A percentile compares a stretch with the other conserved stretches of the same genome.
Conservation (phyloP, 2,888 invertebrate genomes). For the Tenodera sinensis region DNA sequence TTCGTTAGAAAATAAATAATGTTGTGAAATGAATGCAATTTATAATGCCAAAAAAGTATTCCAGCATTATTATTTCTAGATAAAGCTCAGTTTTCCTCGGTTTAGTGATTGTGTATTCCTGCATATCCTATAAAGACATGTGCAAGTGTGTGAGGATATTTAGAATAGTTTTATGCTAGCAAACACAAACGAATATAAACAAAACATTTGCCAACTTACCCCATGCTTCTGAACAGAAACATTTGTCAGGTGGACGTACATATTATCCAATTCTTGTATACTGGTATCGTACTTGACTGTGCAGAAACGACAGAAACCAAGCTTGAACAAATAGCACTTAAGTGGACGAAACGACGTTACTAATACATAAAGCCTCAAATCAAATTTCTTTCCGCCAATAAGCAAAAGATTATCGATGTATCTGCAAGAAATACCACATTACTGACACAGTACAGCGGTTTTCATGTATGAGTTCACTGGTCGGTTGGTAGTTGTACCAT, state of each 20-base stretch:
- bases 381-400: conserved; percentile 95
- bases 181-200: no score
- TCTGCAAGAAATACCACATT: conserved; percentile 41
- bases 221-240: conserved; percentile 98
- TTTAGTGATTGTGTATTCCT: no score
- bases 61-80: no score
- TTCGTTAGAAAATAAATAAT: no score
- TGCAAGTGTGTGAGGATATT: no score
- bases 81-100: no score
- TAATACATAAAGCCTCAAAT: conserved; percentile 85
- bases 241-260: conserved; percentile 93
- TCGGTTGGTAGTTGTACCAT: no score
- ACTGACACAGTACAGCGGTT: background rate
- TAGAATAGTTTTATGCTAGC: no score
- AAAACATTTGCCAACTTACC: conserved; percentile 47
- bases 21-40: no score
- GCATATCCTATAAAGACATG: no score
- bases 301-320: conserved; percentile 94
- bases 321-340: conserved; percentile 87
- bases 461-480: no score
- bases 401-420: conserved; percentile 93
- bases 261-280: conserved; percentile 81
- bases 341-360: conserved; percentile 91
- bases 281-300: conserved; percentile 92
- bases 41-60: no score